Evolutionary conservation across 2,888 invertebrate species (phyloP).

Genomic region (Rotaria sp.): DNA sequence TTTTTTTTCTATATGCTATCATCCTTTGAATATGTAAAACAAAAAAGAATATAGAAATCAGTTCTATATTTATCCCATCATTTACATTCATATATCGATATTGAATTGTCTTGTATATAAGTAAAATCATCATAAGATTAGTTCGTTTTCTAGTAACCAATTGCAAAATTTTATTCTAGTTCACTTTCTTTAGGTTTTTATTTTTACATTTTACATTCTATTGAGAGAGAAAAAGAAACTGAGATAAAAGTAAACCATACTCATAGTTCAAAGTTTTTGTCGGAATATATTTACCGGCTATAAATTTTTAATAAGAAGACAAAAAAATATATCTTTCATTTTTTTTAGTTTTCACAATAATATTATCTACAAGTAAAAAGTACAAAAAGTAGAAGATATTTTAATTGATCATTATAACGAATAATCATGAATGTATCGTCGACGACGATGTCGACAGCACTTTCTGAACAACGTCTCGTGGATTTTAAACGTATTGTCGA

Average conservation of each 20-base stretch:
- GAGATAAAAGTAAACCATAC: background rate
- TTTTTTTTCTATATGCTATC: background rate
- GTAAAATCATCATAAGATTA: too few species aligned
- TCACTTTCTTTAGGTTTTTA: background rate
- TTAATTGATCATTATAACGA: background rate
- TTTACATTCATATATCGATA: background rate
- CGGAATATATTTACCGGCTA: background rate
- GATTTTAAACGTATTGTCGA: slow-evolving; percentile 27
- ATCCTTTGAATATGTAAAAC: background rate
- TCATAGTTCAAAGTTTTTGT: background rate
- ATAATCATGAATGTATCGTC: background rate
- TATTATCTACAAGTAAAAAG: background rate
- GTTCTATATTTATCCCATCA: background rate
- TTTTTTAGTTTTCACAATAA: background rate
- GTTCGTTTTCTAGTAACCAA: too few species aligned
- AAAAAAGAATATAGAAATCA: background rate
- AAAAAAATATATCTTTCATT: background rate
- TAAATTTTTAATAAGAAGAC: background rate
- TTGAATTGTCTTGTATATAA: background rate
- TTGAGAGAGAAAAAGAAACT: background rate
- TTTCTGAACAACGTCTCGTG: background rate
- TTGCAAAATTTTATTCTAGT: too few species aligned
- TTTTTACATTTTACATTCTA: too few species aligned
- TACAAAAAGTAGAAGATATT: background rate
- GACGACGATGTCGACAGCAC: background rate